A percentile compares a stretch with the other conserved stretches of the same genome.
Conservation (phyloP, 2,113 vertebrate species). For the Halcyon malimbica region DNA sequence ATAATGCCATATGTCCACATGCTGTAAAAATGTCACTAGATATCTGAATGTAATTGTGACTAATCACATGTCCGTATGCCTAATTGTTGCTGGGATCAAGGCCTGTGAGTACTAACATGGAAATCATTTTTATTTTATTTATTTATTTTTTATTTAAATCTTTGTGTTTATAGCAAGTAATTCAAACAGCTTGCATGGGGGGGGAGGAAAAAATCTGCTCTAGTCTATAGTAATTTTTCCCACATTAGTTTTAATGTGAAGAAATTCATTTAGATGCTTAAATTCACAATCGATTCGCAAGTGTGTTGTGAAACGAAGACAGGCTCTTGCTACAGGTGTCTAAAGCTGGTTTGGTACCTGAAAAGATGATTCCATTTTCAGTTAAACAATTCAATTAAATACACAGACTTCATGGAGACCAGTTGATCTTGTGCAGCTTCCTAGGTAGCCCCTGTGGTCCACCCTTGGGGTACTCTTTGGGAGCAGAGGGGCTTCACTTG, state of each 20-base stretch:
- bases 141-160: neutral
- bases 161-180: neutral
- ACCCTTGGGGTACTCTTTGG: no score
- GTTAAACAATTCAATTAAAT: neutral
- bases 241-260: neutral
- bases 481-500: neutral
- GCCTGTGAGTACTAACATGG: neutral
- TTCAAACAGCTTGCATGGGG: neutral
- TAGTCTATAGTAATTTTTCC: neutral
- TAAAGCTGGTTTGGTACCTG: neutral
- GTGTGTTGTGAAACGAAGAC: neutral
- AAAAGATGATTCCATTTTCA: neutral
- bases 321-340: neutral
- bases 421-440: neutral
- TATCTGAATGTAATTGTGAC: neutral
- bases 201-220: neutral
- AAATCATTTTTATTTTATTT: neutral
- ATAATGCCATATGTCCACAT: slow-evolving; percentile 22
- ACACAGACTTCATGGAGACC: rapidly evolving
- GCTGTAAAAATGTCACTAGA: neutral
- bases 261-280: neutral
- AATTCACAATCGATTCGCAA: neutral
- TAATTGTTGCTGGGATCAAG: slow-evolving; percentile 1
- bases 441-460: rapidly evolving
- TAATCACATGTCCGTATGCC: neutral